Percentiles rank a stretch among this genome's conserved stretches.
Evolutionary conservation across 2,888 invertebrate species (phyloP).

Genomic region (Tetrapedia diversipes): DNA sequence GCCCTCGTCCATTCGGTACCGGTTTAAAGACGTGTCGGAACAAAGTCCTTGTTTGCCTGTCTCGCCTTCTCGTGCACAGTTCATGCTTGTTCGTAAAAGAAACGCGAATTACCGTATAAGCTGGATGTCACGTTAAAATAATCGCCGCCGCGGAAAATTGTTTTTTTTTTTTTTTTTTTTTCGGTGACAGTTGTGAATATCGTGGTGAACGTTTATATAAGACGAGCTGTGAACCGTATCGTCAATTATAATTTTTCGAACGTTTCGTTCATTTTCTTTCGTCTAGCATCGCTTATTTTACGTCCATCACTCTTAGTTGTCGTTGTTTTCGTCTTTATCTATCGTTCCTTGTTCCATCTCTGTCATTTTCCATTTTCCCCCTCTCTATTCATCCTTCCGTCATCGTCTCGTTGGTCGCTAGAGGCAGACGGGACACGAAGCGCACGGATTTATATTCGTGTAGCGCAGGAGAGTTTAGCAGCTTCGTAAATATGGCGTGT

Average conservation of each 20-base stretch:
- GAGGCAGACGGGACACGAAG: constrained; percentile 34
- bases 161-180: too few species aligned
- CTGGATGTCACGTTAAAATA: neutral
- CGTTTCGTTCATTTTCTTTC: neutral
- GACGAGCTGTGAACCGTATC: neutral
- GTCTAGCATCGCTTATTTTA: neutral
- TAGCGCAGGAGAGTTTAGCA: constrained; percentile 51
- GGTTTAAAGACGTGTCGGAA: constrained; percentile 71
- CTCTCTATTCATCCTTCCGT: constrained; percentile 32
- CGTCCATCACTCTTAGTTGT: neutral
- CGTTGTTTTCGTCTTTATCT: constrained; percentile 13
- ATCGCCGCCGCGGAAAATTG: neutral
- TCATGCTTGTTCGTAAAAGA: constrained; percentile 12
- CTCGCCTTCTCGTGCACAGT: constrained; percentile 30
- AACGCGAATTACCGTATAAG: constrained; percentile 1
- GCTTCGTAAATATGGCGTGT: constrained; percentile 70
- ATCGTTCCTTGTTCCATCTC: constrained; percentile 4
- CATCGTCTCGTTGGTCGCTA: constrained; percentile 45
- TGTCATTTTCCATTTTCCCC: constrained; percentile 25
- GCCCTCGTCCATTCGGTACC: constrained; percentile 70
- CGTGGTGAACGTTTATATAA: constrained; percentile 5
- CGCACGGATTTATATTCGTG: constrained; percentile 53
- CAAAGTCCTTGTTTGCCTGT: constrained; percentile 58
- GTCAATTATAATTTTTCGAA: neutral
- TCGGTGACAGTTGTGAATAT: constrained; percentile 29